phyloP scores from a whole-genome alignment of 2,113 vertebrate genomes.

The Tachysurus vachellii region DNA sequence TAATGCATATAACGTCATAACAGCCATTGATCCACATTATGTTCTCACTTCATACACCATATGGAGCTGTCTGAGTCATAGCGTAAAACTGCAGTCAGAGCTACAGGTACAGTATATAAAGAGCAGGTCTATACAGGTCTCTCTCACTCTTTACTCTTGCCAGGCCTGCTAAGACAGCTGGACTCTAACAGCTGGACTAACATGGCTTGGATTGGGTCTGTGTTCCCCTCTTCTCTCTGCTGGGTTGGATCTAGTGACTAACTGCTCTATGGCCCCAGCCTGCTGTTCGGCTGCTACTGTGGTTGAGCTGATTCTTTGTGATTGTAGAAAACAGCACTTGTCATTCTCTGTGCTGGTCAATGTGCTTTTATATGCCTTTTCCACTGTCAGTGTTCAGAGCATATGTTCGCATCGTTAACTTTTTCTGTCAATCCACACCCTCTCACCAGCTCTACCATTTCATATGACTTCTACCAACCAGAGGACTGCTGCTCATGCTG shows the following conservation, averaged over 20 bases:
- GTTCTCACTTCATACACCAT: background rate
- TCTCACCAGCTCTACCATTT: background rate
- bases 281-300: background rate
- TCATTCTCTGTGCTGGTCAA: background rate
- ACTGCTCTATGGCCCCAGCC: background rate
- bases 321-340: background rate
- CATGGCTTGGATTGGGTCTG: background rate
- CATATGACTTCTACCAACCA: background rate
- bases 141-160: background rate
- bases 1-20: background rate
- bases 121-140: background rate
- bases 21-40: background rate
- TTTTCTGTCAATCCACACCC: background rate
- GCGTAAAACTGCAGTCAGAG: background rate
- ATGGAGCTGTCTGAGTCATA: background rate
- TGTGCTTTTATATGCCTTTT: background rate
- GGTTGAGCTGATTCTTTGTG: background rate
- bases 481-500: background rate
- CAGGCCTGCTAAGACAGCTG: background rate
- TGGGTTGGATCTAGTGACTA: background rate
- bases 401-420: background rate
- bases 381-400: background rate
- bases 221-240: background rate
- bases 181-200: background rate
- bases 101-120: background rate